Base-by-base conservation (phyloP, 2,113 vertebrate species). In the Illadopsis cleaveri region DNA sequence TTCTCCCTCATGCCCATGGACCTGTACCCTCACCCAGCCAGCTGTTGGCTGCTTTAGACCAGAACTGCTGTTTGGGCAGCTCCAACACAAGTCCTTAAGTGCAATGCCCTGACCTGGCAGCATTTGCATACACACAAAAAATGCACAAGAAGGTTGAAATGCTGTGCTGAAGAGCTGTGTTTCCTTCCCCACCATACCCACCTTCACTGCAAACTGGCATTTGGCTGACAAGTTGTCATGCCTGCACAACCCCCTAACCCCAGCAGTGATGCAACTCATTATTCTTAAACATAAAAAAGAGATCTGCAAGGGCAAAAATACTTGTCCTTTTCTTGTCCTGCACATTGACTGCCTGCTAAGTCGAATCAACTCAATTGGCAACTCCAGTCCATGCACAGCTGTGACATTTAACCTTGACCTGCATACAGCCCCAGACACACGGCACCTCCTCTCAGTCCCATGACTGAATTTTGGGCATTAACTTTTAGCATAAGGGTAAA, bases 341-440 rank as follows among this genome's bases (percentile, higher is more conserved):
- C 35, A 54, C 8, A 5, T 0, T 60, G 37, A 7, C 40, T 71
- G 40, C n/a, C 58, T 83, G 42, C n/a, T 48, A 75, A 44, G 7
- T 51, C 48, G 3, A 53, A 38, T 44, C 38, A 93, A 33, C 33
- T 66, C 50, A 62, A 9, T 0, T 25, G 53, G 31, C 40, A 94
- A 15, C 21, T 40, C 24, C 73, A 80, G 70, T 31, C 66, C 58
- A 71, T 2, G 17, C 30, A 40, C 14, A 68, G 81, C 50, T 58
- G 44, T 31, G 53, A 79, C 35, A 57, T 64, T 51, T 47, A 75
- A 53, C 22, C 56, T 47, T 47, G 48, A 4, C 18, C 20, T 42
- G 38, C 27, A 44, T 10, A 23, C 3, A 51, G 33, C 13, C 27
- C 47, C 69, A 73, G 31, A 30, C 18, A 57, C 0, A 1, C 0